A percentile compares a stretch with the other conserved stretches of the same genome.
These are phyloP conservation scores for Cichlasoma orientale DNA, from an alignment of 2,797 vertebrate species.

Conservation along the genomic window DNA sequence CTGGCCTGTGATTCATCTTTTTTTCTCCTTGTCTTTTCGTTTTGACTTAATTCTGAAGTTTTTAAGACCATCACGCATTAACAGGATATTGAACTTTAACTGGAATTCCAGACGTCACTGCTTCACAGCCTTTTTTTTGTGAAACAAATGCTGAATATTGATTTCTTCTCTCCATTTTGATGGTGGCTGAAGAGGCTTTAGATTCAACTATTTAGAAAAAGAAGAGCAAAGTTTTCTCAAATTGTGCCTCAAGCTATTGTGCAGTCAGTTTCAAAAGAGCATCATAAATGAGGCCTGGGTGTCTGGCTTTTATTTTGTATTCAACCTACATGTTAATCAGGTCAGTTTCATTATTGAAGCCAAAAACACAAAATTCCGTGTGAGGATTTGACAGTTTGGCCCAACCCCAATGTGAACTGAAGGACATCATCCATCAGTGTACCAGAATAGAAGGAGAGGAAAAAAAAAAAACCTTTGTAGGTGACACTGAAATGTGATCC, in stretches of 20 bases:
- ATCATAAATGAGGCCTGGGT: background rate
- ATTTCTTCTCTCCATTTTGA: constrained; percentile 20
- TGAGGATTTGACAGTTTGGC: background rate
- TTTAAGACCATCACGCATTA: background rate
- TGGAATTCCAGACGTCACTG: background rate
- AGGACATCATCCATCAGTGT: background rate
- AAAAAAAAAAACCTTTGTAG: background rate
- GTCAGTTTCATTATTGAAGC: background rate
- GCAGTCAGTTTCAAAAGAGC: background rate
- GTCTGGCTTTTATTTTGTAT: background rate
- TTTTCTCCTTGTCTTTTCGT: background rate
- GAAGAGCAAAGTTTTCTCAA: background rate
- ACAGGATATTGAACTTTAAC: background rate
- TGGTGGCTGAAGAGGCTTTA: background rate
- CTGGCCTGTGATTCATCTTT: background rate
- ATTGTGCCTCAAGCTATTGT: background rate
- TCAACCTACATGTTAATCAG: background rate
- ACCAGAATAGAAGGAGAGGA: constrained; percentile 27
- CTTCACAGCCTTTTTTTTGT: constrained; percentile 7
- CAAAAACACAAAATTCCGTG: background rate
- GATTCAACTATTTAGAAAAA: constrained; percentile 4
- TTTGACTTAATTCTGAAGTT: background rate
- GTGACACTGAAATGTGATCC: constrained; percentile 21
- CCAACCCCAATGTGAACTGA: background rate
- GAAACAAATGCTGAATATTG: constrained; percentile 14